phyloP scores from a whole-genome alignment of 2,113 vertebrate genomes.

The Phocoena phocoena region DNA sequence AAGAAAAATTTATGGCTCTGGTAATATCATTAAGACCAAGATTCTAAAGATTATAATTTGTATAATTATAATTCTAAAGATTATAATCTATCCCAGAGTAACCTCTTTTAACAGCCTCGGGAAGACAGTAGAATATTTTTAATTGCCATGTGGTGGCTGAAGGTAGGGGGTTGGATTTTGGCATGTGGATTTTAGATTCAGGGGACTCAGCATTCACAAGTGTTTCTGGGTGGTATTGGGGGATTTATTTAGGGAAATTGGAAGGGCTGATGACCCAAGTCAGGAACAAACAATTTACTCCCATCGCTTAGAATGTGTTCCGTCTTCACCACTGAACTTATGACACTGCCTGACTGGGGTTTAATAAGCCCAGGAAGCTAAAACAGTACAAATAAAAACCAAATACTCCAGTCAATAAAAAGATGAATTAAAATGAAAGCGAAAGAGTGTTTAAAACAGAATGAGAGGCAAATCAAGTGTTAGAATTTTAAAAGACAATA shows the following conservation, averaged over 20 bases:
- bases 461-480: constrained; percentile 16
- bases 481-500: constrained; percentile 21
- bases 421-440: background rate
- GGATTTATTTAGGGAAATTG: background rate
- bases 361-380: background rate
- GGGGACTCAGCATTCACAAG: background rate
- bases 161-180: background rate
- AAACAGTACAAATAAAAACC: background rate
- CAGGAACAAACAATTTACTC: background rate
- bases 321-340: background rate
- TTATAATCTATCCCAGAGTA: background rate
- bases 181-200: background rate
- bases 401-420: constrained; percentile 2
- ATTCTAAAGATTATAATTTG: background rate
- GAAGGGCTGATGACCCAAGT: background rate
- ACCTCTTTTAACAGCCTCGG: background rate
- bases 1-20: background rate
- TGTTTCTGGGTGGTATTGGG: background rate
- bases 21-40: background rate
- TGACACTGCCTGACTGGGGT: background rate
- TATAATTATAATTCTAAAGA: background rate
- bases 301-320: background rate
- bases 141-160: background rate
- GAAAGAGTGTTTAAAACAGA: constrained; percentile 3
- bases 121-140: constrained; percentile 9